Conservation (phyloP, 2,888 invertebrate species). For the Sesamia inferens region DNA sequence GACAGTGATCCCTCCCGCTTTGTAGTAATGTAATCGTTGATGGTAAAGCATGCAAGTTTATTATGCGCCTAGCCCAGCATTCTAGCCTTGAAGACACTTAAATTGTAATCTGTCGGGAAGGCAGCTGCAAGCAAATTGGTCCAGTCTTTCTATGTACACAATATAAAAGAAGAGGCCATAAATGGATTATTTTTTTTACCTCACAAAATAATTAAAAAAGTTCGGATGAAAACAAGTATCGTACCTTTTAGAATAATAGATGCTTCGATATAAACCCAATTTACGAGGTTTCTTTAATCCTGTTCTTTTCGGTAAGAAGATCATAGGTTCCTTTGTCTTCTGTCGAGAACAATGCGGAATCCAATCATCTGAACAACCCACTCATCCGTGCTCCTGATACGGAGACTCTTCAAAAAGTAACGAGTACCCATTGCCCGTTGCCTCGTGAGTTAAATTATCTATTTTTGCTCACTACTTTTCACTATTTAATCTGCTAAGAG, state of each 20-base stretch:
- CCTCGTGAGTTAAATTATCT: background rate
- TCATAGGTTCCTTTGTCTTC: background rate
- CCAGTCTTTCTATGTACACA: too few relatives aligned
- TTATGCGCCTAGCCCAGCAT: too few relatives aligned
- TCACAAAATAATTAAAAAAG: background rate
- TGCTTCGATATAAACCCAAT: background rate
- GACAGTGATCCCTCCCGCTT: too few relatives aligned
- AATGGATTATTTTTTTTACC: background rate
- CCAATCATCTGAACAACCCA: background rate
- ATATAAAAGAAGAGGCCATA: too few relatives aligned
- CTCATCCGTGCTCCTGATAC: background rate
- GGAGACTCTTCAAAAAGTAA: constrained; percentile 9
- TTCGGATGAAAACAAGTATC: background rate
- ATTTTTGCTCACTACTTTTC: background rate
- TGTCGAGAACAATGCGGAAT: background rate
- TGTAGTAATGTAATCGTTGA: too few relatives aligned
- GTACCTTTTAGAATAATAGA: background rate
- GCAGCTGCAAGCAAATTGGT: too few relatives aligned
- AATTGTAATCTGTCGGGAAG: too few relatives aligned
- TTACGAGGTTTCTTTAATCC: background rate
- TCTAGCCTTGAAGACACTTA: too few relatives aligned
- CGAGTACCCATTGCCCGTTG: background rate
- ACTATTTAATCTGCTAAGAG: background rate
- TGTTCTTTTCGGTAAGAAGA: background rate
- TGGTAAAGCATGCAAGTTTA: too few relatives aligned